Percentiles rank a stretch among this genome's conserved stretches.
Evolutionary conservation across 2,797 vertebrate species (phyloP).

Genomic region (Microctenopoma stevenorrisi): DNA sequence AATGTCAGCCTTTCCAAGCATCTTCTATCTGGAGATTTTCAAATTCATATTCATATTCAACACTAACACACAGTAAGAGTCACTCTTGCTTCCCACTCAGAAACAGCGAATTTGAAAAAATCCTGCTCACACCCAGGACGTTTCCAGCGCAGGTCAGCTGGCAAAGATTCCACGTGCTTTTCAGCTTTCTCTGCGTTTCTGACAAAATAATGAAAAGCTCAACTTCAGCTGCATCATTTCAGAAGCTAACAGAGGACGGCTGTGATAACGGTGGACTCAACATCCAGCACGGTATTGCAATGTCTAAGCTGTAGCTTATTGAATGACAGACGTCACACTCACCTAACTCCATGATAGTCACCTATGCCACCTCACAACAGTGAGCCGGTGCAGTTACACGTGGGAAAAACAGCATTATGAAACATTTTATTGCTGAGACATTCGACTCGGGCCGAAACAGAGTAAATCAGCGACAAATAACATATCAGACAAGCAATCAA

Average conservation of each 20-base stretch:
- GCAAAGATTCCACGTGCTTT: slow-evolving; percentile 25
- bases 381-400: slow-evolving; percentile 33
- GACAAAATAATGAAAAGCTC: slow-evolving; percentile 59
- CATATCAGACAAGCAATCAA: slow-evolving; percentile 52
- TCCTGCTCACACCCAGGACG: slow-evolving; percentile 41
- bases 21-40: neutral
- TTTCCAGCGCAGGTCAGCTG: slow-evolving; percentile 45
- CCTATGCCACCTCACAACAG: slow-evolving; percentile 14
- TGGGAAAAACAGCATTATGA: slow-evolving; percentile 18
- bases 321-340: slow-evolving; percentile 45
- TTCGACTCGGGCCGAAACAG: slow-evolving; percentile 20
- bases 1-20: neutral
- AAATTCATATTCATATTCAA: neutral
- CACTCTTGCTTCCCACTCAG: slow-evolving; percentile 42
- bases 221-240: slow-evolving; percentile 42
- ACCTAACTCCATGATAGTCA: slow-evolving; percentile 21
- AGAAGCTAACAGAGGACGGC: slow-evolving; percentile 35
- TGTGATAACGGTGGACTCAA: slow-evolving; percentile 64
- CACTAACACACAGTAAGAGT: slow-evolving; percentile 15
- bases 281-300: slow-evolving; percentile 48
- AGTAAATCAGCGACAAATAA: slow-evolving; percentile 29
- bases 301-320: slow-evolving; percentile 27
- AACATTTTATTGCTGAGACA: slow-evolving; percentile 28
- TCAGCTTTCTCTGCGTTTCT: slow-evolving; percentile 31
- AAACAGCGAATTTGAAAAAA: slow-evolving; percentile 43